phyloP scores from a whole-genome alignment of 2,888 invertebrate genomes.

The Trimorus sp. region DNA sequence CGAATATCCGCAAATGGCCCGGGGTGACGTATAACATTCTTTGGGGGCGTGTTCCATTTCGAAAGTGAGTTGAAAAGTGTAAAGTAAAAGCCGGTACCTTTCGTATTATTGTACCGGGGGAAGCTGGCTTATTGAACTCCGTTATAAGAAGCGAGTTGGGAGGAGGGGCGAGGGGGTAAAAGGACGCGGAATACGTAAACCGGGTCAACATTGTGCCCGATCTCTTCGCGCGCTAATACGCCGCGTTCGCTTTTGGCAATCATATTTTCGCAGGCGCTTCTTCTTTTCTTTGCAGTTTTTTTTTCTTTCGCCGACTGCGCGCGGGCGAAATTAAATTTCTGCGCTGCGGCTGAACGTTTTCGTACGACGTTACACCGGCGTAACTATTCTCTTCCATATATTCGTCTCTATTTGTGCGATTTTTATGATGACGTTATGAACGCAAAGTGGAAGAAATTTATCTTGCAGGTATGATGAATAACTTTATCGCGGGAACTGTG shows the following conservation, averaged over 20 bases:
- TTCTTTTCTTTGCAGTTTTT: not conserved
- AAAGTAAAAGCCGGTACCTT: no score
- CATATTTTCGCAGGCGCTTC: conserved; percentile 5
- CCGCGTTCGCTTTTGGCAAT: conserved; percentile 13
- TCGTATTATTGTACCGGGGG: no score
- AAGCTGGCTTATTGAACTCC: no score
- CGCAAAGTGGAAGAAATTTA: conserved; percentile 46
- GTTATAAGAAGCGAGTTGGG: no score
- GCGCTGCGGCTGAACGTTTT: not conserved
- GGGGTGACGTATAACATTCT: no score
- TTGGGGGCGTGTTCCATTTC: no score
- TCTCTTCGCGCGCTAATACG: conserved; percentile 22
- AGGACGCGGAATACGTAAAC: conserved; percentile 28
- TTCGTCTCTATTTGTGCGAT: conserved; percentile 6
- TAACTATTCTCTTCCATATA: conserved; percentile 2
- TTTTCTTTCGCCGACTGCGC: not conserved
- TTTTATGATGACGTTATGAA: conserved; percentile 32
- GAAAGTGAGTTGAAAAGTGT: no score
- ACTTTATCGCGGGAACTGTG: conserved; percentile 36
- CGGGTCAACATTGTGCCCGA: conserved; percentile 16
- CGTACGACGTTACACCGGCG: conserved; percentile 3
- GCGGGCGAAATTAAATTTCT: conserved; percentile 9
- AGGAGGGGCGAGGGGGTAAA: no score
- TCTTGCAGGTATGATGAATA: conserved; percentile 42
- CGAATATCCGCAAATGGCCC: no score